Evolutionary conservation across 2,888 invertebrate species (phyloP), one percentile per base, ranked within the genome.

Genomic region (Tanaodytes sp.): DNA sequence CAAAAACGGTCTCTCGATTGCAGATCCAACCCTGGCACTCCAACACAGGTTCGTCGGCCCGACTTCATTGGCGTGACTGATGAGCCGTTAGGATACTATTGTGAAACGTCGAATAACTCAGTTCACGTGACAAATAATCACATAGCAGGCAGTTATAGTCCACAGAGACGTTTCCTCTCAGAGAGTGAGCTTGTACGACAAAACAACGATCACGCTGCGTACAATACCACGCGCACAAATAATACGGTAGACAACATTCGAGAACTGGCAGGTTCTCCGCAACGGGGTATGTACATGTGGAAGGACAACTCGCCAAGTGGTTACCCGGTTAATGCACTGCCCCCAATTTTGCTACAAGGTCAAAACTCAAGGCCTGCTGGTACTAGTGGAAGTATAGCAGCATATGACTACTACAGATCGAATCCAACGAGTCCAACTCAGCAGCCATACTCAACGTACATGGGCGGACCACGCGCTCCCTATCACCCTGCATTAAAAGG

Each of bases 1-100:
- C n/a, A n/a, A n/a, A n/a, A n/a, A n/a, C n/a, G n/a, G n/a, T 6
- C 11, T 40, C 43, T 63, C 54, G 66, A 59, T 71, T 82, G 20
- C 90, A 95, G 95, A 91, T 95, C 95, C 78, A 95, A 95, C 88
- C 95, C 95, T 79, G 94, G 94, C 84, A 95, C 95, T 81, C 95
- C 95, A 80, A 95, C 95, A 80, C 93, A 93, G 89, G 92, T 93
- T 78, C 90, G 94, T 81, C 90, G 94, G 76, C 94, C 94, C 64
- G 94, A 94, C 87, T 95, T 94, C 87, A 94, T 94, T 84, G 91
- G 93, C 78, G 92, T 93, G 76, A 74, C 79, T 62, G 79, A 84
- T 55, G 71, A 80, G 49, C 81, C 83, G 76, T 78, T 70, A 8
- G 73, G 73, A 36, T 77, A 73, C 55, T 73, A 76, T 79, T n/a